Percentiles rank a stretch among this genome's conserved stretches.
phyloP scores from a whole-genome alignment of 2,113 vertebrate species.

The Anguilla japonica region DNA sequence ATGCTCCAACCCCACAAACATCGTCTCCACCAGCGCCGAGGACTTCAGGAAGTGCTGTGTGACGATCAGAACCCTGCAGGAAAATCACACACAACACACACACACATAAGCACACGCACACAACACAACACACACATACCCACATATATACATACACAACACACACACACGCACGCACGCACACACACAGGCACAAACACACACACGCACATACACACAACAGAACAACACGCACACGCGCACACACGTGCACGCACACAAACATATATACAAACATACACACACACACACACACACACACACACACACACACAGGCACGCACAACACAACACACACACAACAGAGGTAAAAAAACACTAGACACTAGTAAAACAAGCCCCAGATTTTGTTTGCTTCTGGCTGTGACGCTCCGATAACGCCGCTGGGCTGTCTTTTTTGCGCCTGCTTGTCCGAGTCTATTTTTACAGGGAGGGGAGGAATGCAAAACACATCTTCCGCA shows the following conservation, averaged over 20 bases:
- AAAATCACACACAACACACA: slow-evolving; percentile 42
- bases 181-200: no score
- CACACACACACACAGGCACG: no score
- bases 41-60: slow-evolving; percentile 87
- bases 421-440: not conserved
- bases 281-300: not conserved
- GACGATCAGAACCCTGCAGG: slow-evolving; percentile 82
- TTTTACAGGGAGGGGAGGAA: not conserved
- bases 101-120: not conserved
- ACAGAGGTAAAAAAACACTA: not conserved
- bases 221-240: no score
- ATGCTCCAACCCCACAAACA: slow-evolving; percentile 83
- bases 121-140: not conserved
- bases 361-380: not conserved
- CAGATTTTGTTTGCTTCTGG: no score
- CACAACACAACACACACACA: not conserved
- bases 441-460: not conserved
- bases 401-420: not conserved
- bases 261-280: not conserved
- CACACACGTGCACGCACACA: no score
- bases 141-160: not conserved
- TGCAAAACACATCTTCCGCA: not conserved
- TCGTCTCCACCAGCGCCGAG: slow-evolving; percentile 75
- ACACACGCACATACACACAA: no score
- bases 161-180: not conserved